These are phyloP conservation scores for Drosophila pseudotalamancana DNA, from an alignment of 2,888 invertebrate genomes.

Conservation along the genomic window DNA sequence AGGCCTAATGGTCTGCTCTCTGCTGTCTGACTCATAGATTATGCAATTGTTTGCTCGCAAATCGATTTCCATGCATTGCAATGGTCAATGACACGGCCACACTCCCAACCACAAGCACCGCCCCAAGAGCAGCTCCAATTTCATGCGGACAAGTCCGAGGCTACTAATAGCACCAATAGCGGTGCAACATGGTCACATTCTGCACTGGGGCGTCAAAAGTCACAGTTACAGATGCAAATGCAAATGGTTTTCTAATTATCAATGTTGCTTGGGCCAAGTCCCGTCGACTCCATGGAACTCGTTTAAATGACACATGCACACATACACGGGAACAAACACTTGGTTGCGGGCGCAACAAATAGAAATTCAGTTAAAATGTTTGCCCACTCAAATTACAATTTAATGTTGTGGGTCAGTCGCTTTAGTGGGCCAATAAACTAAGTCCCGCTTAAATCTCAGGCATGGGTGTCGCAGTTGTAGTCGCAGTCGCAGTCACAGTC, in stretches of 20 bases:
- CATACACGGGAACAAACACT: slow-evolving; percentile 31
- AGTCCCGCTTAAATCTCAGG: slow-evolving; percentile 48
- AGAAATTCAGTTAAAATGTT: slow-evolving; percentile 71
- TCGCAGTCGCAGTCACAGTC: slow-evolving; percentile 29
- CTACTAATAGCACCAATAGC: slow-evolving; percentile 37
- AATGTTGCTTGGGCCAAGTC: slow-evolving; percentile 38
- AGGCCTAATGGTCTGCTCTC: neutral
- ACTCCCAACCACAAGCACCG: slow-evolving; percentile 12
- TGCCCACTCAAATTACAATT: slow-evolving; percentile 79
- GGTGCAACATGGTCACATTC: slow-evolving; percentile 48
- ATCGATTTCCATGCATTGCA: slow-evolving; percentile 70
- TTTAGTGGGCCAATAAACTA: slow-evolving; percentile 77
- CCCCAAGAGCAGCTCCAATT: slow-evolving; percentile 32
- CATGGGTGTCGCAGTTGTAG: slow-evolving; percentile 48
- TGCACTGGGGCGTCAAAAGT: slow-evolving; percentile 66
- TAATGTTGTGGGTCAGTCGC: slow-evolving; percentile 77
- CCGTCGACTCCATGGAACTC: neutral
- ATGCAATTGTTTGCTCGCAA: slow-evolving; percentile 68
- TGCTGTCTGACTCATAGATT: slow-evolving; percentile 56
- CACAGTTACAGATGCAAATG: slow-evolving; percentile 45
- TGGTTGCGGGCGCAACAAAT: slow-evolving; percentile 5
- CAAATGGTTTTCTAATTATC: slow-evolving; percentile 65
- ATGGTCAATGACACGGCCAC: slow-evolving; percentile 65
- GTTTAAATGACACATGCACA: no score
- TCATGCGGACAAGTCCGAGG: slow-evolving; percentile 24